Percentiles rank a stretch among this genome's conserved stretches.
Conservation (phyloP, 2,888 invertebrate genomes). For the Mimachlamys varia region DNA sequence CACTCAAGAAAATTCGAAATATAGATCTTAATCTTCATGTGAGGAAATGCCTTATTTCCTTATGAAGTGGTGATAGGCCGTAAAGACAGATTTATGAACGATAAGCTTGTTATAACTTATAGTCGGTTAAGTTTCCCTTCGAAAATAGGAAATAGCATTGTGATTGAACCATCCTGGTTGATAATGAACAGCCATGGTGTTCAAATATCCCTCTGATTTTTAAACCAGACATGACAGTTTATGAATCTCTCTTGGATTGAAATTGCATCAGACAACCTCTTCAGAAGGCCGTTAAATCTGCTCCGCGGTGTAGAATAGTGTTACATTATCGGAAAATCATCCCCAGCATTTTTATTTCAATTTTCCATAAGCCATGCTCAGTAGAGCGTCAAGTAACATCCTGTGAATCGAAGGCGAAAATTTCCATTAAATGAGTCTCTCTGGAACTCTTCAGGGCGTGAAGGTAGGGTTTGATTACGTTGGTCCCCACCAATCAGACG, state of each 20-base stretch:
- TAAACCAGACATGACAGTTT: not conserved
- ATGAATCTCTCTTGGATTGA: conserved; percentile 9
- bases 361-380: conserved; percentile 23
- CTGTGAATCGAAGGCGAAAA: conserved; percentile 24
- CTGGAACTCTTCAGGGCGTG: conserved; percentile 28
- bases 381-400: conserved; percentile 13
- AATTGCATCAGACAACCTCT: not conserved
- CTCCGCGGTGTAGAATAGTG: not conserved
- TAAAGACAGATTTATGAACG: not conserved
- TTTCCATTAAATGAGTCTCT: conserved; percentile 28
- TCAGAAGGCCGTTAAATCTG: not conserved
- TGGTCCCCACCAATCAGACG: conserved; percentile 16
- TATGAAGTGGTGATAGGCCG: not conserved
- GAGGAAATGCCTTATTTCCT: too few relatives aligned
- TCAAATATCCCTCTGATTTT: not conserved
- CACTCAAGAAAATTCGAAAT: too few relatives aligned
- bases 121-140: too few relatives aligned
- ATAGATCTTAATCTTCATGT: too few relatives aligned
- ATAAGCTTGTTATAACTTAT: not conserved
- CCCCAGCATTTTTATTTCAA: not conserved
- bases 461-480: conserved; percentile 19
- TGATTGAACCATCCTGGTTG: not conserved
- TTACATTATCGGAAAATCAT: conserved; percentile 25
- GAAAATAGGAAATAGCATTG: not conserved
- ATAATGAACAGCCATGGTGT: not conserved